Evolutionary conservation across 1,140 invertebrate genomes (phyloP).

Genomic region (Drosophila lini): DNA sequence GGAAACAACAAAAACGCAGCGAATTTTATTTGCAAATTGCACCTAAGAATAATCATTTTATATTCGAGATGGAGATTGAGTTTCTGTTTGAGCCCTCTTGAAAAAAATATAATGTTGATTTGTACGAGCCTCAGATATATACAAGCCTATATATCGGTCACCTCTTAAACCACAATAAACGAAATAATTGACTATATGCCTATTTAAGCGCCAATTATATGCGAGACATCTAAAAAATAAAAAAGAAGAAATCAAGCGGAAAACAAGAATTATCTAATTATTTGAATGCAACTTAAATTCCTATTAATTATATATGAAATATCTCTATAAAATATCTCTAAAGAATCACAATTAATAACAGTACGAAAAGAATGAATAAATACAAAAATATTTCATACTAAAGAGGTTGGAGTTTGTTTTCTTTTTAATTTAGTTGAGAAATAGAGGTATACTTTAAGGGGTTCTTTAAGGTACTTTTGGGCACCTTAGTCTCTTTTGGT

Average conservation of each 20-base stretch:
- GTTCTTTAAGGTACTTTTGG: not conserved
- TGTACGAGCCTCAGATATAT: conserved; percentile 56
- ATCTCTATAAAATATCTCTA: conserved; percentile 78
- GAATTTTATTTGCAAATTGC: conserved; percentile 76
- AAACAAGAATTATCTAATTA: conserved; percentile 61
- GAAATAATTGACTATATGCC: conserved; percentile 73
- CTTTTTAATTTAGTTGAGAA: not conserved
- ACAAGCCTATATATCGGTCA: conserved; percentile 52
- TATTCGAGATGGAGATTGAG: conserved; percentile 47
- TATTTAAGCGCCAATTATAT: conserved; percentile 65
- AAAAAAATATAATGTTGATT: conserved; percentile 51
- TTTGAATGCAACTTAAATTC: conserved; percentile 82
- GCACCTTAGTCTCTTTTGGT: not conserved
- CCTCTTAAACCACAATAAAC: conserved; percentile 65
- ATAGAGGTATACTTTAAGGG: conserved; percentile 56
- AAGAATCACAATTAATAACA: conserved; percentile 75
- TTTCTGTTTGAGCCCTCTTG: conserved; percentile 51
- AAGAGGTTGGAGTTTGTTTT: conserved; percentile 10
- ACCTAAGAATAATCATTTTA: conserved; percentile 46
- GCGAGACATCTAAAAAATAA: conserved; percentile 51
- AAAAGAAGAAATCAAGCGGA: conserved; percentile 29
- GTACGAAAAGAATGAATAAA: conserved; percentile 71
- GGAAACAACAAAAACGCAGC: conserved; percentile 58
- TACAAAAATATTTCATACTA: conserved; percentile 77
- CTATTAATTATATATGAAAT: conserved; percentile 81